Conservation (phyloP, 2,113 vertebrate species). For the Phalacrocorax brasilianus region DNA sequence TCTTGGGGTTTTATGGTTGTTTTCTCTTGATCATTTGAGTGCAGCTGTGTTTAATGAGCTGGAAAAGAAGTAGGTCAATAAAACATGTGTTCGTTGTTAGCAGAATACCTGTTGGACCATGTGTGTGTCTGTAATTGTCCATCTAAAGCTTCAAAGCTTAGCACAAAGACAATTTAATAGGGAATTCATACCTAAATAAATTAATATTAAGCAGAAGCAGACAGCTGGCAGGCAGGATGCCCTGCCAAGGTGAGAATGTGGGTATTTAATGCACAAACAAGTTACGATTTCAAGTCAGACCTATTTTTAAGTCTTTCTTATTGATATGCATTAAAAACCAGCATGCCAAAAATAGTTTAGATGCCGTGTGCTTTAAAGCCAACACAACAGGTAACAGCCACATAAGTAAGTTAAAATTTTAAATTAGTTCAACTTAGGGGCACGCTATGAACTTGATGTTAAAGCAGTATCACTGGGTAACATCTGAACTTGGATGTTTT, state of each 20-base stretch:
- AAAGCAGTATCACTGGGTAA: not conserved
- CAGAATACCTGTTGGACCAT: slow-evolving; percentile 45
- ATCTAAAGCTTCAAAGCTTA: slow-evolving; percentile 62
- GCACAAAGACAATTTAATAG: slow-evolving; percentile 35
- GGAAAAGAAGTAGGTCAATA: slow-evolving; percentile 65
- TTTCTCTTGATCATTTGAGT: slow-evolving; percentile 51
- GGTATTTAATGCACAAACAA: slow-evolving; percentile 6
- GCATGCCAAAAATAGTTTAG: not conserved
- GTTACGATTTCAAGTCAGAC: not conserved
- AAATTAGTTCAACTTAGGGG: not conserved
- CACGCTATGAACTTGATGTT: not conserved
- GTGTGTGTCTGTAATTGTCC: slow-evolving; percentile 43
- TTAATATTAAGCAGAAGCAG: slow-evolving; percentile 30
- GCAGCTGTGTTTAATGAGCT: slow-evolving; percentile 68
- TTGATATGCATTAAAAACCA: not conserved
- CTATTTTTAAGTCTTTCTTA: slow-evolving; percentile 13
- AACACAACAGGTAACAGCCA: not conserved
- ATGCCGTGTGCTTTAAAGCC: not conserved
- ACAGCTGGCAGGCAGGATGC: not conserved
- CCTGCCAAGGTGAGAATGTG: not conserved
- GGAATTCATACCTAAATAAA: slow-evolving; percentile 53
- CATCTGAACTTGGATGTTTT: not conserved
- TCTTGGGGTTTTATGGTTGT: slow-evolving; percentile 39
- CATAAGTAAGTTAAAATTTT: not conserved
- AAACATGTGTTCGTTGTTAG: slow-evolving; percentile 60